Conservation (phyloP, 92 coral and sea anemone genomes). For the Galaxea fascicularis region DNA sequence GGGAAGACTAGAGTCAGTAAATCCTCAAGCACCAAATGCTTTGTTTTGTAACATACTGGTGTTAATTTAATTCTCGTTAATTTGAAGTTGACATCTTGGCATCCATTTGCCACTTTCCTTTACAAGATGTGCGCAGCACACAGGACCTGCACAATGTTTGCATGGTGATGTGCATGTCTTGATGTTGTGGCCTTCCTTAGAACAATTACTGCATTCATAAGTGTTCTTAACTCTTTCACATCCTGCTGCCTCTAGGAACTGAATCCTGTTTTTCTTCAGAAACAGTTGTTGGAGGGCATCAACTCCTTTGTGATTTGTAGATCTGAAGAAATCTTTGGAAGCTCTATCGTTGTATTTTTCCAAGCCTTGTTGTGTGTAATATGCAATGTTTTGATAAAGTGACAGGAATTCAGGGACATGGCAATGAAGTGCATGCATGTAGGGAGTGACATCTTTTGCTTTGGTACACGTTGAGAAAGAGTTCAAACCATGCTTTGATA, state of each 20-base stretch:
- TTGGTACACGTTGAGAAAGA: conserved; percentile 47
- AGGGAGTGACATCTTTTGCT: conserved; percentile 22
- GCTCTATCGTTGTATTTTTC: conserved; percentile 66
- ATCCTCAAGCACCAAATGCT: conserved; percentile 9
- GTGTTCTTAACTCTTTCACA: conserved; percentile 56
- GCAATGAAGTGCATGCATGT: conserved; percentile 69
- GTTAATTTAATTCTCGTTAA: background rate
- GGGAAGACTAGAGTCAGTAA: conserved; percentile 2
- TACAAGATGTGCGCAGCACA: conserved; percentile 73
- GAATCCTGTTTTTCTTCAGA: conserved; percentile 67
- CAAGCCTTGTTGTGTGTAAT: conserved; percentile 70
- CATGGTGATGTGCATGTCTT: conserved; percentile 71
- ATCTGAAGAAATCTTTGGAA: conserved; percentile 57
- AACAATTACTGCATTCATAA: conserved; percentile 64
- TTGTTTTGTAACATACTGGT: background rate
- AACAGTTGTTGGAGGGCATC: conserved; percentile 63
- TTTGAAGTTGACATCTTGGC: conserved; percentile 33
- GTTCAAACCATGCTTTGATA: conserved; percentile 27
- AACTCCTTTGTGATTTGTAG: conserved; percentile 68
- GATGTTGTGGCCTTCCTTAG: conserved; percentile 56
- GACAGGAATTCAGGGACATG: conserved; percentile 66
- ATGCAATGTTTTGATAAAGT: conserved; percentile 52
- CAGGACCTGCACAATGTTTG: conserved; percentile 35
- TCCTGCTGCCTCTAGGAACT: conserved; percentile 64
- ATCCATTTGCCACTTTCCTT: conserved; percentile 57